Base-by-base conservation (phyloP, 1,140 invertebrate genomes). In the Epicauta chinensis region DNA sequence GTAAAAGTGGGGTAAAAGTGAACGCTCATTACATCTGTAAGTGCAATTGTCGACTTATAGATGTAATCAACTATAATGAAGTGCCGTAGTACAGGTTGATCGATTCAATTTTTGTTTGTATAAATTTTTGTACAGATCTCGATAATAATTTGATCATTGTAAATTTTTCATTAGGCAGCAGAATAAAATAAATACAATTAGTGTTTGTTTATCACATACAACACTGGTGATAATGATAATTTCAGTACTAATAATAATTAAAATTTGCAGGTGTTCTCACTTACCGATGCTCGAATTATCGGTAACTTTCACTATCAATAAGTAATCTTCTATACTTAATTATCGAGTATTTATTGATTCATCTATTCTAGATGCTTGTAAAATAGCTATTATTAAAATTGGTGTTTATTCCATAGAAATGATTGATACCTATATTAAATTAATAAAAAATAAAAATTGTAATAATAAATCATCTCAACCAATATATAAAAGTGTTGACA, bases 401-500 rank as follows among this genome's bases (percentile, higher is more conserved):
- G 45, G 38, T 47, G 45, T 47, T 47, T 47, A 23, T 23, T 7
- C 36, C 32, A 13, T 47, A 47, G 45, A 47, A 47, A 37, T 47
- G 35, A 47, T 47, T 47, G 34, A 47, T 46, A 46, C 37, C n/a
- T n/a, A 23, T 23, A 47, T 47, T 23, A 23, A 23, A 23, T 5
- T 7, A 23, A 23, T 7, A 23, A 3, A 23, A 23, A 29, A 47
- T 46, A 46, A 46, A 38, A 47, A 30, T 46, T 47, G 45, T 47
- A 47, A 47, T 47, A 46, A 47, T 47, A 47, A 23, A 23, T 14
- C 35, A 47, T 37, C 30, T 47, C 16, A 37, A 38, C 45, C 36
- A 47, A 47, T 47, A 47, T 47, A 47, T 47, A 14, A 47, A 37
- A 47, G 38, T 34, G 45, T 47, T 47, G 38, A 47, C 17, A 37